Base-by-base conservation (phyloP, 2,797 vertebrate species). In the Poeciliopsis presidionis region DNA sequence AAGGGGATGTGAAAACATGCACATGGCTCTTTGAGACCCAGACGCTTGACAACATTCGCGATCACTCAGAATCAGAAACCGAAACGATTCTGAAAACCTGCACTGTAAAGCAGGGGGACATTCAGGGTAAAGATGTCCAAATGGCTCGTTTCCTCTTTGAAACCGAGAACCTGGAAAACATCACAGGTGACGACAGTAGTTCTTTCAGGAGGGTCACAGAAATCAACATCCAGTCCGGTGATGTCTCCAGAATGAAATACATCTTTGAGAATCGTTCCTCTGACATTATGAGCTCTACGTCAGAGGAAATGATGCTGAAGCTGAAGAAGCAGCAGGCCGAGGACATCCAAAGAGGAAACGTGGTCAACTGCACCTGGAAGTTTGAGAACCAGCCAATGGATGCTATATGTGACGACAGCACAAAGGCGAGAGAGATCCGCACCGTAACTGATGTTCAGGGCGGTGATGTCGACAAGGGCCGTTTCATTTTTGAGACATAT, bases 1-100 rank as follows among this genome's bases (percentile, higher is more conserved):
- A 95, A 90, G 97, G 97, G 0, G 97, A 99, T 61, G 97, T 99
- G 57, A 97, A 97, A 94, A 97, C 96, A 0, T 97, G 97, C 85
- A 97, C 97, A 0, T 97, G 96, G 97, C 96, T 98, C 63, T 99
- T 98, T 92, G 97, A 99, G 95, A 99, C 97, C 0, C 97, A 97
- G 82, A 95, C 96, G 5, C 96, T 99, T 0, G 97, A 98, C 85
- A 92, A 95, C 84, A 98, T 98, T 85, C 96, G 94, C 11, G 96
- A 97, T 74, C 94, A 95, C 4, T 90, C 92, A 0, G 94, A 95
- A 45, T 85, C 87, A 4, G 95, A 96, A 91, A 94, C 94, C 41
- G 95, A 96, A 91, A 94, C 94, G 55, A 88, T 95, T 67, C 82
- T 95, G 80, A 96, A 95, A 89, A 91, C 95, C 11, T 96, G 96